Conservation (phyloP, 2,888 invertebrate species). For the Acholoe squamosa region DNA sequence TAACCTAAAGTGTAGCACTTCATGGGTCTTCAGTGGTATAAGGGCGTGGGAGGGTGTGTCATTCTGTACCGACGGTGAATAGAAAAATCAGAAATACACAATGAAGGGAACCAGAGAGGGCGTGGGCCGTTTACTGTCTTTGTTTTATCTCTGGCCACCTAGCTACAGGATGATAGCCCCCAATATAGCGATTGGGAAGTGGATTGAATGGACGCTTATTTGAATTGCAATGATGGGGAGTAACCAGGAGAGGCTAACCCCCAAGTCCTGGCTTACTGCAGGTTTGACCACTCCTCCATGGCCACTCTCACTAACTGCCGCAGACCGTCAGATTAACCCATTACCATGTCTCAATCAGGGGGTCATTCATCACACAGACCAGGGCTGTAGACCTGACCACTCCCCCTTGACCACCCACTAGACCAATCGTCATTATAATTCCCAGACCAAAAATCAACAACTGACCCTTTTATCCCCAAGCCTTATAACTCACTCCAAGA, state of each 20-base stretch:
- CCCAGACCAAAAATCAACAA: constrained; percentile 26
- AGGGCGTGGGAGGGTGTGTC: background rate
- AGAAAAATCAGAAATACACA: background rate
- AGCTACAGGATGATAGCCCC: background rate
- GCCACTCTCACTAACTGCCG: background rate
- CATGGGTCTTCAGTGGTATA: background rate
- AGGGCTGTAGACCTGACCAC: background rate
- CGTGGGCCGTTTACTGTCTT: background rate
- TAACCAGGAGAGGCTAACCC: background rate
- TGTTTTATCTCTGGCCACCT: background rate
- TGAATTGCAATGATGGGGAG: background rate
- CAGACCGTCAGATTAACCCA: constrained; percentile 31
- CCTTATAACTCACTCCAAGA: background rate
- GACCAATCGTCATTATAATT: constrained; percentile 31
- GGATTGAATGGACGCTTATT: constrained; percentile 9
- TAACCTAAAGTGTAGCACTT: background rate
- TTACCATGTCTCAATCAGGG: constrained; percentile 58
- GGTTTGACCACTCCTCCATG: background rate
- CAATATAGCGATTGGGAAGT: background rate
- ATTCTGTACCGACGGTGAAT: background rate
- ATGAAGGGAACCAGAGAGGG: background rate
- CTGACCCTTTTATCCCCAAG: background rate
- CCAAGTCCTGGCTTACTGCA: background rate
- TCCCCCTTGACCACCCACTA: constrained; percentile 52
- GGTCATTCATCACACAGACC: constrained; percentile 48